Evolutionary conservation across 2,113 vertebrate genomes (phyloP), one percentile per base, ranked within the genome.

Genomic region (Upupa epops): DNA sequence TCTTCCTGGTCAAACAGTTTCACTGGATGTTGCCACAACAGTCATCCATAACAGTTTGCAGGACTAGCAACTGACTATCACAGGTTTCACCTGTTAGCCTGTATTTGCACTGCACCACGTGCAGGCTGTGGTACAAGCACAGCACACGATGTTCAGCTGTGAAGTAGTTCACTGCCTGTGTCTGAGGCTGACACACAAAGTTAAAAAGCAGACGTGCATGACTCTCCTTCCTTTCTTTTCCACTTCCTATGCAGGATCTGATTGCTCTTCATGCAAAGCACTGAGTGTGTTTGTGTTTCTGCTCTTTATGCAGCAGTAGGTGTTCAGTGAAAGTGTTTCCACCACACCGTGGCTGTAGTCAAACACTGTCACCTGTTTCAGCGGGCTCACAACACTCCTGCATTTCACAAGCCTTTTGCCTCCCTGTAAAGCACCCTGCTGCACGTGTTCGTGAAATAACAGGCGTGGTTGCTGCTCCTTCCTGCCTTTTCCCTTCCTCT

Each of bases 221-320:
- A 36, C 46, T 86, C 81, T 52, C 29, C 68, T 80, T 83, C 16
- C 3, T 86, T 92, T 71, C 59, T 90, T 92, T 86, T 68, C 54
- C 37, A 56, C 34, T 89, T 94, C 54, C 46, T 79, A 42, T 91
- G 64, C 51, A 80, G 77, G 51, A 58, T 82, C 36, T 82, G 78
- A 69, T 89, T 92, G 45, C 68, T 96, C 9, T 72, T 90, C 88
- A 69, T 86, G 36, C 70, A 83, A 71, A 93, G 69, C 73, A 29
- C 48, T 80, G 21, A 48, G 56, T 83, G 73, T 86, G 65, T 78
- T 93, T 78, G 48, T 90, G 61, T 88, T 86, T 83, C 37, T 29
- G 24, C 83, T 86, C 18, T 86, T 86, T 78, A 31, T 0, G 0
- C 40, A 65, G 77, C 49, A 31, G 22, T 68, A 68, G 49, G 21